Evolutionary conservation across 2,113 vertebrate genomes (phyloP), one percentile per base, ranked within the genome.

Genomic region (Megaptera novaeangliae): DNA sequence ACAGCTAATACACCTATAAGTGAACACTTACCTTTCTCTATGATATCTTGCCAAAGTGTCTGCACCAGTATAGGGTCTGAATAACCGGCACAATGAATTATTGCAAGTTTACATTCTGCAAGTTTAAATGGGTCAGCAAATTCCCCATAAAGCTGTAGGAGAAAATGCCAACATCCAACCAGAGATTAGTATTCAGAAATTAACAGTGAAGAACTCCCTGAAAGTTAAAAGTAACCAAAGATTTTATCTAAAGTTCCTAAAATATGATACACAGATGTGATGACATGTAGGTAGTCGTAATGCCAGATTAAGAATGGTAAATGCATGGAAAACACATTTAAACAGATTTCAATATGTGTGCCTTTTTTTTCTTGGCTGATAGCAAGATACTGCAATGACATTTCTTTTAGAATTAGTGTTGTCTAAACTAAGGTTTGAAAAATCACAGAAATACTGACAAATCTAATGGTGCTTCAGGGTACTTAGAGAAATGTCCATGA

Each of bases 31-130:
- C 99, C 99, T 99, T 99, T 99, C 66, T 99, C 99, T 96, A 99
- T 99, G 97, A 99, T 99, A 98, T 99, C 99, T 98, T 99, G 99
- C 99, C 99, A 99, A 87, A 99, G 99, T 1, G 99, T 99, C 94
- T 99, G 99, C 29, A 99, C 99, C 96, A 99, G 98, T 95, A 99
- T 99, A 20, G 99, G 99, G 97, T 99, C 99, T 6, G 99, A 99
- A 98, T 99, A 99, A 88, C 99, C 99, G 0, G 99, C 99, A 69
- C 99, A 99, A 98, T 99, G 99, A 98, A 99, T 99, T 98, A 99
- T 99, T 92, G 99, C 99, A 98, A 99, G 99, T 96, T 99, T 99
- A 98, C 99, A 99, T 96, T 99, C 99, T 0, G 99, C 99, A 88
- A 99, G 98, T 89, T 99, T 99, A 98, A 99, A 99, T 34, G 99